A percentile compares a stretch with the other conserved stretches of the same genome.
Evolutionary conservation across 2,797 vertebrate species (phyloP).

Genomic region (Halcyon chelicuti): DNA sequence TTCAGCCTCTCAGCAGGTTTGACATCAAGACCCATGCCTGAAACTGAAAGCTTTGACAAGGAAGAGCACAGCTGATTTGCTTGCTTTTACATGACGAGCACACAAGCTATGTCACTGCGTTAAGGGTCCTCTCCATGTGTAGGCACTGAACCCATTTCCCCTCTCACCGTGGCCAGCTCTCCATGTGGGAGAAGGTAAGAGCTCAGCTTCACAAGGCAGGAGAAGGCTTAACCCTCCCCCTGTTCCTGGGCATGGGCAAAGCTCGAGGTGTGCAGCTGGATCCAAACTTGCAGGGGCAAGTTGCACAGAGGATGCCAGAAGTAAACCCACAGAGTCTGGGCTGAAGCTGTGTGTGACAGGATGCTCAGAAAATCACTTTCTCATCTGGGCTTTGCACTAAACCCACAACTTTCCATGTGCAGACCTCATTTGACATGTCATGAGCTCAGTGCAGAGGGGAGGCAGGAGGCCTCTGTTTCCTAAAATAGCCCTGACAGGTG

Average conservation of each 20-base stretch:
- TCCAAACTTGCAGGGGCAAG: neutral
- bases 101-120: rapidly evolving
- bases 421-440: neutral
- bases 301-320: neutral
- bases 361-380: neutral
- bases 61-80: neutral
- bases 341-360: neutral
- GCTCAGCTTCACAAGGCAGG: neutral
- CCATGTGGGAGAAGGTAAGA: neutral
- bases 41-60: neutral
- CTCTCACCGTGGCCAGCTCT: neutral
- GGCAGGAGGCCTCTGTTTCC: neutral
- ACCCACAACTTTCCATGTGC: neutral
- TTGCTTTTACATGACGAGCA: neutral
- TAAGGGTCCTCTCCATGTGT: neutral
- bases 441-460: neutral
- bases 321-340: neutral
- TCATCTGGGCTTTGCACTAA: neutral
- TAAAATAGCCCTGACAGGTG: constrained; percentile 54
- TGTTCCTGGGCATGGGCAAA: neutral
- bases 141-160: rapidly evolving
- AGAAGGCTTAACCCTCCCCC: neutral
- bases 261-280: rapidly evolving
- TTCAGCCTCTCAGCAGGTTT: neutral
- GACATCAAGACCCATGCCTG: neutral